Evolutionary conservation across 2,888 invertebrate species (phyloP), one percentile per base, ranked within the genome.

Genomic region (Seladonia tumulorum): DNA sequence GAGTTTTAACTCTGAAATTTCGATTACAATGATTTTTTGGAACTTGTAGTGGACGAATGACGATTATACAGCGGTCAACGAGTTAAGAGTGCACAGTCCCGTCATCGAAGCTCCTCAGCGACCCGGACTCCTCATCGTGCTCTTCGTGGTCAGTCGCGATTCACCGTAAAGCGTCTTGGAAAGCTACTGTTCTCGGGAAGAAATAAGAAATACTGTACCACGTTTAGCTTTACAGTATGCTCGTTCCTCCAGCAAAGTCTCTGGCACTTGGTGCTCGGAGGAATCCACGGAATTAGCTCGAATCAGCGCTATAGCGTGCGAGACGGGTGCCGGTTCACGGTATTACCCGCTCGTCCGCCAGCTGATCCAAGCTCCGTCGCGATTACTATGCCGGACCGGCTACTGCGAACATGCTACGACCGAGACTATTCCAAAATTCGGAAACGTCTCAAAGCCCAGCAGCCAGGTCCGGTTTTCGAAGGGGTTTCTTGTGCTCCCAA

Each of bases 141-240:
- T 14, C 2, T 35, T 73, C 73, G 22, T 22, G 49, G 73, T 53
- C 53, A 53, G 49, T 18, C 29, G 2, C 35, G 22, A 22, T 10
- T 53, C 18, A 29, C n/a, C 12, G 16, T 14, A 7, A 39, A 53
- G 66, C 66, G 35, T 53, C 35, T 18, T 12, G 12, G 25, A 1
- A 29, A 35, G 35, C 73, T 73, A 35, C 8, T 25, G 2, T 25
- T 1, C 2, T 29, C 3, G 7, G 29, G 66, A 29, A 22, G 22
- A 29, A 81, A 73, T 57, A 16, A 45, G 57, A 68, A 5, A 88
- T 90, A 90, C 90, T 90, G 90, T 90, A 83, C 90, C 87, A 90
- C 75, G 79, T 72, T 22, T 76, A 82, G 81, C 83, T 90, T 66
- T 90, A 90, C 90, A 89, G 90, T 90, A 90, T 85, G 74, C 74